phyloP scores from a whole-genome alignment of 92 coral and sea anemone species.

The Zoanthus solanderi region DNA sequence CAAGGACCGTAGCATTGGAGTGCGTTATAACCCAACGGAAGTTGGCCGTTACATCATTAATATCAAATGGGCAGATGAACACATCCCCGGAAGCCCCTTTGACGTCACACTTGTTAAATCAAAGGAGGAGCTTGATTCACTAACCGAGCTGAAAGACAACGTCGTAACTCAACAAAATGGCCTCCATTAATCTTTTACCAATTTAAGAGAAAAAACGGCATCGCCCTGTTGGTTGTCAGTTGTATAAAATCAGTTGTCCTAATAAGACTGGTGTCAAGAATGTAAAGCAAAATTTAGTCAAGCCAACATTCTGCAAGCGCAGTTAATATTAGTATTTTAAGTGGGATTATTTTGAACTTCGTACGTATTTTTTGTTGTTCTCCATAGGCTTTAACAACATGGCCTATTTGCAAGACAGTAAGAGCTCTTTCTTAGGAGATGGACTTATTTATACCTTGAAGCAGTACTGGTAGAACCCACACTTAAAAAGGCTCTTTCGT shows the following conservation, averaged over 20 bases:
- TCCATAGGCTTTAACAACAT: not conserved
- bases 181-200: not conserved
- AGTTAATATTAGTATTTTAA: not conserved
- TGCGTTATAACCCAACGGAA: conserved; percentile 95
- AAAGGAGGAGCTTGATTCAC: conserved; percentile 80
- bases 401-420: not conserved
- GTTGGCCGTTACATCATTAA: conserved; percentile 92
- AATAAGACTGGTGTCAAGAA: not conserved
- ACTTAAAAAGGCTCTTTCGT: too few relatives aligned
- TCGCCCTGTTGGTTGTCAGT: not conserved
- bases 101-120: conserved; percentile 86
- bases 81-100: conserved; percentile 93
- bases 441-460: too few relatives aligned
- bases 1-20: conserved; percentile 95
- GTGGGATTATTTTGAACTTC: not conserved
- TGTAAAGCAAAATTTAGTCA: not conserved
- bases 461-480: too few relatives aligned
- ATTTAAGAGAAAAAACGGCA: not conserved
- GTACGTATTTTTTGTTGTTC: not conserved
- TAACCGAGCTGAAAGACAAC: conserved; percentile 80
- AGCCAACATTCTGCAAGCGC: not conserved
- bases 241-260: not conserved
- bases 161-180: conserved; percentile 56
- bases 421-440: not conserved
- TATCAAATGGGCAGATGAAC: conserved; percentile 97